A percentile compares a stretch with the other conserved stretches of the same genome.
Conservation (phyloP, 2,113 vertebrate genomes). For the Podocnemis expansa region DNA sequence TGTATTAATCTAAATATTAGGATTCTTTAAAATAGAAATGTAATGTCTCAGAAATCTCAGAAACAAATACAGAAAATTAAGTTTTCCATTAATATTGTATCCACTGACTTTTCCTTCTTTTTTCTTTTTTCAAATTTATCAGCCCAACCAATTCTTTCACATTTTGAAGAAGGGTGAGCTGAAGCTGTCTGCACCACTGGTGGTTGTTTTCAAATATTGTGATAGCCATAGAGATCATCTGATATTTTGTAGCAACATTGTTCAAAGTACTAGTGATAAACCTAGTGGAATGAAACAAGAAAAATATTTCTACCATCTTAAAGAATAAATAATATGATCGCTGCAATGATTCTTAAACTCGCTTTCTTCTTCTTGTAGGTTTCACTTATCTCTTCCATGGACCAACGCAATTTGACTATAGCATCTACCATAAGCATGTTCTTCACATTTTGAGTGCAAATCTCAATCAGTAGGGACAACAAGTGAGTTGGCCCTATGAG, state of each 20-base stretch:
- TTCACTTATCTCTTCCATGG: constrained; percentile 77
- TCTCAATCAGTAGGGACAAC: neutral
- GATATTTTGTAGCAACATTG: neutral
- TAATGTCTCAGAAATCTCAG: neutral
- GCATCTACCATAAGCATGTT: neutral
- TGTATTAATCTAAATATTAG: constrained; percentile 25
- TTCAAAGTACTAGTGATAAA: neutral
- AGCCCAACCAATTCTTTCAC: neutral
- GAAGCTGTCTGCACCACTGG: neutral
- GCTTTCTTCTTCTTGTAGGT: constrained; percentile 30
- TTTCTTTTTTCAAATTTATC: neutral
- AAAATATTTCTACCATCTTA: neutral
- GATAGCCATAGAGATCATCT: neutral
- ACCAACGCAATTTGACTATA: constrained; percentile 49
- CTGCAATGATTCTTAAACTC: neutral
- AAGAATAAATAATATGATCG: neutral
- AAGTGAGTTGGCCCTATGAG: neutral
- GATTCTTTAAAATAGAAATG: neutral
- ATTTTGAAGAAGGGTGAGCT: neutral
- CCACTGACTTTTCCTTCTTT: neutral
- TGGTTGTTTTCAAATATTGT: neutral
- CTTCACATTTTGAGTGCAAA: constrained; percentile 47
- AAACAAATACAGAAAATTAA: neutral
- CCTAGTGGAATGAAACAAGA: neutral
- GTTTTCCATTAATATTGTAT: neutral